These are phyloP conservation scores for Willowsia nigromaculata DNA, from an alignment of 2,888 invertebrate genomes.

Conservation along the genomic window DNA sequence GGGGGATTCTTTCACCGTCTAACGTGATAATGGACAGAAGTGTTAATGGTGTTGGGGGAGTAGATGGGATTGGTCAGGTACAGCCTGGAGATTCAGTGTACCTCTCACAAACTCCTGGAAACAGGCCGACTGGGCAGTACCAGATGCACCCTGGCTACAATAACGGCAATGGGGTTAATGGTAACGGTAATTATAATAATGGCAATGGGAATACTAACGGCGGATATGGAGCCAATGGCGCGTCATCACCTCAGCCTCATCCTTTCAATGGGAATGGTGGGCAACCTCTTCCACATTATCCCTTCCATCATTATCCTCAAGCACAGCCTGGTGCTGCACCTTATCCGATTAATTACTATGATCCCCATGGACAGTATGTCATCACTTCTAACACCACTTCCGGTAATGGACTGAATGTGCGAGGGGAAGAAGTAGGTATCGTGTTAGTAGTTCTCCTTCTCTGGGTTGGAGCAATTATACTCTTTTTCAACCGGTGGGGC, in stretches of 20 bases:
- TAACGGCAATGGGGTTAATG: conserved; percentile 15
- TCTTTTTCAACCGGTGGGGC: conserved; percentile 97
- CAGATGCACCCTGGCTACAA: conserved; percentile 40
- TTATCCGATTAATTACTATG: conserved; percentile 14
- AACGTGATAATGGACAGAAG: conserved; percentile 32
- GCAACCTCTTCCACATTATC: conserved; percentile 25
- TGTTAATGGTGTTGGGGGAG: neutral
- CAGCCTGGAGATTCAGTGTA: conserved; percentile 38
- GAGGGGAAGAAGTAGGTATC: conserved; percentile 91
- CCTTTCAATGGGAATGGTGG: conserved; percentile 22
- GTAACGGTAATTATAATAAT: conserved; percentile 44
- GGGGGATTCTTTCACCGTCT: conserved; percentile 10
- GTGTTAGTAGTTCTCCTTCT: conserved; percentile 91
- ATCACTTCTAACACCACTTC: conserved; percentile 51
- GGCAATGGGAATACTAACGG: neutral
- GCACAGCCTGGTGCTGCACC: neutral
- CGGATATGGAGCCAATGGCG: neutral
- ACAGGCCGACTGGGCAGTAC: conserved; percentile 49
- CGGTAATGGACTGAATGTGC: conserved; percentile 82
- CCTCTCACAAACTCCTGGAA: conserved; percentile 20
- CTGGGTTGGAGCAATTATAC: conserved; percentile 90
- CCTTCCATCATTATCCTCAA: conserved; percentile 11
- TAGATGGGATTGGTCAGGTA: neutral
- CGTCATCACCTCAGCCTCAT: conserved; percentile 15
- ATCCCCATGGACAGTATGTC: conserved; percentile 53